Base-by-base conservation (phyloP, 2,113 vertebrate genomes). In the Tenrec ecaudatus region DNA sequence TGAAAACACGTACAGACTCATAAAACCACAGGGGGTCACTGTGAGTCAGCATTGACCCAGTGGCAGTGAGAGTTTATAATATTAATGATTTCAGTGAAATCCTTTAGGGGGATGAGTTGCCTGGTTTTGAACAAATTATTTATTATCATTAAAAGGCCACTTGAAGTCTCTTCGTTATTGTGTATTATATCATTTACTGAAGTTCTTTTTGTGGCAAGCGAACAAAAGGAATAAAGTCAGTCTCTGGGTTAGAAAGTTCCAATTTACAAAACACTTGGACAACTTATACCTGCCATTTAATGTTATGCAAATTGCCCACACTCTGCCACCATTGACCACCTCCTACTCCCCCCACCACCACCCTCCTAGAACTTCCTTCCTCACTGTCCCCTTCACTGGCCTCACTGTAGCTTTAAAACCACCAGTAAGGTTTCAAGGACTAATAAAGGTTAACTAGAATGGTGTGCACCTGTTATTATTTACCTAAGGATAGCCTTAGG, bases 51-150 rank as follows among this genome's bases (percentile, higher is more conserved):
- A 53, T 53, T 10, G 47, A 53, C 47, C 12, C 47, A 53, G 11
- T 53, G 47, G 47, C 47, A 53, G 47, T 53, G 47, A 53, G 47
- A 53, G 47, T 10, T 53, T 14, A 53, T 53, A 53, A 14, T 53
- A 95, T 96, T 96, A 96, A 66, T 93, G 89, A 95, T 96, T 98
- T 97, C 85, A 97, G 10, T 94, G 86, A 53, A 96, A 95, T 94
- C 27, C 27, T 97, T 98, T 90, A 91, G 93, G 86, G 97, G 79
- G 47, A 98, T 97, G 98, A 97, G 98, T 97, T 97, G 91, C 94
- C 95, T 96, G 71, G 43, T 86, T 97, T 97, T 97, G 80, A 38
- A 95, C 36, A 96, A 94, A 53, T 96, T 96, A 91, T 97, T 97
- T 97, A 96, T 98, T 95, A 97, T 98, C 95, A 97, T 97, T 97